These are phyloP conservation scores for Proteles cristata DNA, from an alignment of 2,113 vertebrate species.

Conservation along the genomic window DNA sequence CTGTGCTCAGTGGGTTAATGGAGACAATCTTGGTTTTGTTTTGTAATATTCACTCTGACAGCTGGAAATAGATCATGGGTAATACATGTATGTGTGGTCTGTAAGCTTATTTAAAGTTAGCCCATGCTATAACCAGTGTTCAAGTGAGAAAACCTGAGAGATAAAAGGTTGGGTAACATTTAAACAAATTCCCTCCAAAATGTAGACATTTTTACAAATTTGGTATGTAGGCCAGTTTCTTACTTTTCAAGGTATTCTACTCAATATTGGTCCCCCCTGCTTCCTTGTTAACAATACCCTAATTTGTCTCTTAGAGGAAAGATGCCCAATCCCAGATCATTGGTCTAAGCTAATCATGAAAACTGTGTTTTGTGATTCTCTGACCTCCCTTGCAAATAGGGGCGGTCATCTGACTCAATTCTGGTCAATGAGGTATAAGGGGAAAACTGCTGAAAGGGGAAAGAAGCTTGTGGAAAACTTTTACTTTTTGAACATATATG, in stretches of 20 bases:
- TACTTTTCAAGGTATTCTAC: constrained; percentile 34
- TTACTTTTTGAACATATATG: not conserved
- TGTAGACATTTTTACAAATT: not conserved
- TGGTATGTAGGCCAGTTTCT: not conserved
- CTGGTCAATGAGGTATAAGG: not conserved
- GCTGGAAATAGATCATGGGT: not conserved
- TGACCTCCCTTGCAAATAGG: not conserved
- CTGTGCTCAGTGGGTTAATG: not conserved
- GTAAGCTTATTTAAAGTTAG: not conserved
- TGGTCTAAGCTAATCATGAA: not conserved
- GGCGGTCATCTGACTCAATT: not conserved
- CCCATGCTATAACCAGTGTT: not conserved
- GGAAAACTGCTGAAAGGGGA: not conserved
- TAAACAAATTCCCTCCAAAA: not conserved
- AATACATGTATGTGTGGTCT: not conserved
- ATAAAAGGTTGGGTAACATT: not conserved
- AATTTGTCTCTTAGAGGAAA: not conserved
- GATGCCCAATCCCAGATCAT: not conserved
- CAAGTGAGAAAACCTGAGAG: not conserved
- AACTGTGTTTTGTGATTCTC: not conserved
- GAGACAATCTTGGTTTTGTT: not conserved
- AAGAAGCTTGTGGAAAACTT: not conserved
- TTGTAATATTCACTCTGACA: not conserved
- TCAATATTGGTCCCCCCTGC: not conserved
- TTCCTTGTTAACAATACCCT: not conserved